Conservation (phyloP, 2,113 vertebrate species). For the Xyrauchen texanus region DNA sequence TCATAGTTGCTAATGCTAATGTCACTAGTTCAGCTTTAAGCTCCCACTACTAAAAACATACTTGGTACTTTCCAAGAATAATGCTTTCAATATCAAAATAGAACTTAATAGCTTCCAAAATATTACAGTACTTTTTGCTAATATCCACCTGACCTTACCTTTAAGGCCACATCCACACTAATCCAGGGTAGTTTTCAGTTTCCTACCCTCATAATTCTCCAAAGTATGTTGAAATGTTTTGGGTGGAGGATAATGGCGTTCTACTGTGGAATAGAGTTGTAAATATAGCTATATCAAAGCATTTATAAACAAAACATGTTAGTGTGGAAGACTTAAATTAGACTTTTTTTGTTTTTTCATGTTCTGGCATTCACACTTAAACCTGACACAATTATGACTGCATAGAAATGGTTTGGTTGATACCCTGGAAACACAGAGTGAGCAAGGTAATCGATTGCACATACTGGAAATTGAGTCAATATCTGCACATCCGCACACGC, state of each 20-base stretch:
- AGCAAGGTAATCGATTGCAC: slow-evolving; percentile 42
- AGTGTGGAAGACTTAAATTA: no score
- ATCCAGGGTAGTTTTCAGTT: no score
- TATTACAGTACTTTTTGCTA: no score
- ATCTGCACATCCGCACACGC: slow-evolving; percentile 37
- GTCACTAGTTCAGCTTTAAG: neutral
- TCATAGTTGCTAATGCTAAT: neutral
- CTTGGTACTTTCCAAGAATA: neutral
- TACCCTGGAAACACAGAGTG: neutral
- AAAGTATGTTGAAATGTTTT: no score
- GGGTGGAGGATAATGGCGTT: no score
- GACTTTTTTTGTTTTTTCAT: neutral
- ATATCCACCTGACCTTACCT: no score
- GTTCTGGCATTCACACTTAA: neutral
- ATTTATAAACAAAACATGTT: no score
- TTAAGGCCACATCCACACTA: no score
- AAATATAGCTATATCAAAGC: no score
- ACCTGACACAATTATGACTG: neutral
- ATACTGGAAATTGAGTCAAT: slow-evolving; percentile 19
- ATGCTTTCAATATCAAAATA: neutral
- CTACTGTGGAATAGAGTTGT: no score
- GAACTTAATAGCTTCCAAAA: no score
- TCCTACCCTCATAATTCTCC: no score
- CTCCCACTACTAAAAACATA: neutral
- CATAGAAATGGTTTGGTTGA: slow-evolving; percentile 6